Evolutionary conservation across 2,113 vertebrate species (phyloP).

Genomic region (Ceuthmochares aereus): DNA sequence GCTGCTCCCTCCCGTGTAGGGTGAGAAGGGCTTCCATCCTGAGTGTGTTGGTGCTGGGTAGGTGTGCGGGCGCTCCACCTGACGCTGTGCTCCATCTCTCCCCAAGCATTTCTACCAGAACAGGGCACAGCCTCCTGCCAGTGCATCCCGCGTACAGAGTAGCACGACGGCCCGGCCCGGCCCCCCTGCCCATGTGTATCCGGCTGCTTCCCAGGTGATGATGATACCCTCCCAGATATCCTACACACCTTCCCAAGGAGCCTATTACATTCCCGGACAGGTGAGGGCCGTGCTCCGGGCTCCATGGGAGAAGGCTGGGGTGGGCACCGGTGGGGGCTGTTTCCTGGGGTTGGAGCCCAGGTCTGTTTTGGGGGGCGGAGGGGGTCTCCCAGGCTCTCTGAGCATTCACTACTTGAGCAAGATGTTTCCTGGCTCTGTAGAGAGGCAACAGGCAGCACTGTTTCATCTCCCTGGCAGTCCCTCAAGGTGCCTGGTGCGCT

Average conservation of each 20-base stretch:
- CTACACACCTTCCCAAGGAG: conserved; percentile 89
- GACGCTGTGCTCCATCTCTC: neutral
- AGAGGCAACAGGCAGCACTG: neutral
- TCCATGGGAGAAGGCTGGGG: neutral
- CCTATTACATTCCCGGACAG: conserved; percentile 94
- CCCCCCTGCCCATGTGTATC: conserved; percentile 92
- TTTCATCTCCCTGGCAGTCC: neutral
- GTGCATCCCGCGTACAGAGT: conserved; percentile 86
- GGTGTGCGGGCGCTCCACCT: neutral
- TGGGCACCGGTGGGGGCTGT: fast-evolving
- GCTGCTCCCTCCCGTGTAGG: neutral
- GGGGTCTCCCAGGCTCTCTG: neutral
- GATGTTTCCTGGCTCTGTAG: neutral
- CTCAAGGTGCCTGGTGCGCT: fast-evolving
- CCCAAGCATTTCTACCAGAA: conserved; percentile 91
- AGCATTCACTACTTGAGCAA: neutral
- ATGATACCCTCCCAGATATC: conserved; percentile 95
- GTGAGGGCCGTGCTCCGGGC: conserved; percentile 68
- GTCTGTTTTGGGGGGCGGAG: neutral
- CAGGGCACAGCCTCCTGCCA: conserved; percentile 87
- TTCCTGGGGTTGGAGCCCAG: neutral
- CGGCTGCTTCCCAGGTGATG: conserved; percentile 94
- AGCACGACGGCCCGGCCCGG: conserved; percentile 88
- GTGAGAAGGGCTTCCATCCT: no score
- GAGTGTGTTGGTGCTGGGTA: fast-evolving